Conservation (phyloP, 2,888 invertebrate genomes). For the Epistrophe eligans region DNA sequence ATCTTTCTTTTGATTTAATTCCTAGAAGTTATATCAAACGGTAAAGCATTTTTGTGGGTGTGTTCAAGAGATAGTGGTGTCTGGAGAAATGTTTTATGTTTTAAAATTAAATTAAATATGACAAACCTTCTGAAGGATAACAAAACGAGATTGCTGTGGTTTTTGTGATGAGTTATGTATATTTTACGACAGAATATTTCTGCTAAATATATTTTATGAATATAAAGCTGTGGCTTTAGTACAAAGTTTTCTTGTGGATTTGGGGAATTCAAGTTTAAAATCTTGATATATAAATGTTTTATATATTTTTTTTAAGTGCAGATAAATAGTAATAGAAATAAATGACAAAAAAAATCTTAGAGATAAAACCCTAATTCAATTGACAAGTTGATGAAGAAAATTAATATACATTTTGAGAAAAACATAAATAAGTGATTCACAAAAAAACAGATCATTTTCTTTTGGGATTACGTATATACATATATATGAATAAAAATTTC, state of each 20-base stretch:
- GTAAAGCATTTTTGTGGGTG: conserved; percentile 17
- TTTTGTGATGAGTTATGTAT: conserved; percentile 22
- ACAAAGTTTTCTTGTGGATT: neutral
- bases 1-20: conserved; percentile 25
- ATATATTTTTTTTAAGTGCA: neutral
- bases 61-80: conserved; percentile 23
- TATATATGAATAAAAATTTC: too few species aligned
- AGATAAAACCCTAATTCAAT: neutral
- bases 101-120: conserved; percentile 31
- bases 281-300: neutral
- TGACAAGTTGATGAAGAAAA: neutral
- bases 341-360: neutral
- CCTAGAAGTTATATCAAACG: conserved; percentile 1
- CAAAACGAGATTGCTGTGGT: conserved; percentile 24
- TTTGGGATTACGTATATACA: too few species aligned
- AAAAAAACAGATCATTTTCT: too few species aligned
- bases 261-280: neutral
- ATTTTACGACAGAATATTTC: conserved; percentile 20
- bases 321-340: neutral
- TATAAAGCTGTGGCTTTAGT: neutral
- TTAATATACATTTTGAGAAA: neutral
- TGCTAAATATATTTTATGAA: neutral
- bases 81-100: conserved; percentile 41
- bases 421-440: neutral
- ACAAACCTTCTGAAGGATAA: neutral